Evolutionary conservation across 2,797 vertebrate genomes (phyloP), one percentile per base, ranked within the genome.

Genomic region (Parauchenoglanis ngamensis): DNA sequence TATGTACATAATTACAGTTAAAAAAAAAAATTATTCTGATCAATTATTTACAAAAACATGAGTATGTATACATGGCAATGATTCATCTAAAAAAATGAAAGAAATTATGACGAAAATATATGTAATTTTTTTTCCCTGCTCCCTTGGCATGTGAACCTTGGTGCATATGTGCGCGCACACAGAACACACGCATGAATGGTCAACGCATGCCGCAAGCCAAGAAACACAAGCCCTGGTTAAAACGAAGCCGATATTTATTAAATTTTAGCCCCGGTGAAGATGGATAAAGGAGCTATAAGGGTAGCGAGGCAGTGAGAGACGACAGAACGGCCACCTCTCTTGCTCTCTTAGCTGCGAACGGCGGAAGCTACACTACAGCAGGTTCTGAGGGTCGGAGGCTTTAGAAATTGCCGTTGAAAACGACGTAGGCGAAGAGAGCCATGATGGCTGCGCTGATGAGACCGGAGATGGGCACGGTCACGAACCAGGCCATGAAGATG

Each of bases 401-500:
- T 91, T 88, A 90, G 89, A 95, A 40, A 40, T 40, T 40, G 35
- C 35, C 35, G 35, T 40, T 40, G 2, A 40, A 90, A 91, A 98
- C 92, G 77, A 93, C 92, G 0, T 95, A 96, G 85, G 86, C 95
- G 94, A 99, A 97, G 86, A 99, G 79, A 0, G 98, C 98, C 98
- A 99, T 99, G 89, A 99, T 96, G 89, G 95, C 98, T 0, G 98
- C 98, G 0, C 98, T 99, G 94, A 99, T 97, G 81, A 99, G 93
- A 11, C 98, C 98, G 0, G 98, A 98, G 91, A 99, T 99, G 67
- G 98, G 98, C 73, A 99, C 98, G 0, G 98, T 99, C 91, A 99
- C 98, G 0, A 99, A 99, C 98, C 98, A 99, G 1, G 98, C 98
- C 97, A 99, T 93, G 92, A 99, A 99, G 95, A 99, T 99, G 92